Evolutionary conservation across 2,888 invertebrate genomes (phyloP).

Genomic region (Dascillus cervinus): DNA sequence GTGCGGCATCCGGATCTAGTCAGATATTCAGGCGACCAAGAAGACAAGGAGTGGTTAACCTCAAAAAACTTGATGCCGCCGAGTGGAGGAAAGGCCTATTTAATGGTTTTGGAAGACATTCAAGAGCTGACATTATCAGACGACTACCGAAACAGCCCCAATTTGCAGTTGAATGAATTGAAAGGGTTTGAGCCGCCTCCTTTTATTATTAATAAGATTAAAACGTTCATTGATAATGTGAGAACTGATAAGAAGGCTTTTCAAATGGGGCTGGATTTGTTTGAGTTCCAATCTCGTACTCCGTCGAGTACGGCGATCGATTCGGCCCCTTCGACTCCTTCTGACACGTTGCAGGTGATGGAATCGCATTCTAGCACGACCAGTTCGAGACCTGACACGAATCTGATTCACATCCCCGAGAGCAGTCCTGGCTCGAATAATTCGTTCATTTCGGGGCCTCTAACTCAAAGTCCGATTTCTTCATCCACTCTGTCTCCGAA

Average conservation of each 20-base stretch:
- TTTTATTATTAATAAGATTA: constrained; percentile 68
- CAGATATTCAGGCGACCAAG: constrained; percentile 68
- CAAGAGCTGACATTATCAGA: constrained; percentile 65
- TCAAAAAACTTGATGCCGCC: constrained; percentile 69
- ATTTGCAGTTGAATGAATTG: constrained; percentile 58
- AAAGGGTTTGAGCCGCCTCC: constrained; percentile 69
- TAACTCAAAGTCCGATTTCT: constrained; percentile 31
- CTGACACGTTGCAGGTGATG: constrained; percentile 35
- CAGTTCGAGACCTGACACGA: constrained; percentile 28
- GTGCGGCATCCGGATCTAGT: constrained; percentile 65
- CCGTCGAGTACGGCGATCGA: constrained; percentile 36
- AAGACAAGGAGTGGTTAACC: constrained; percentile 75
- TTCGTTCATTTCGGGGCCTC: constrained; percentile 35
- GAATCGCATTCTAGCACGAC: constrained; percentile 33
- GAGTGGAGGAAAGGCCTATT: constrained; percentile 71
- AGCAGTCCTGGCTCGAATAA: constrained; percentile 39
- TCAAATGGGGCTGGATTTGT: constrained; percentile 28
- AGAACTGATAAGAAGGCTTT: constrained; percentile 34
- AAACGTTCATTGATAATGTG: constrained; percentile 51
- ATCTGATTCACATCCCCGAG: constrained; percentile 40
- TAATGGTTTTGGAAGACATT: constrained; percentile 72
- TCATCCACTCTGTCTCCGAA: constrained; percentile 30
- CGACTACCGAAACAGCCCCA: constrained; percentile 59
- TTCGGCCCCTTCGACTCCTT: constrained; percentile 39
- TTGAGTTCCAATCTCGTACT: constrained; percentile 35